Evolutionary conservation across 2,113 vertebrate genomes (phyloP).

Genomic region (Apteryx owenii): DNA sequence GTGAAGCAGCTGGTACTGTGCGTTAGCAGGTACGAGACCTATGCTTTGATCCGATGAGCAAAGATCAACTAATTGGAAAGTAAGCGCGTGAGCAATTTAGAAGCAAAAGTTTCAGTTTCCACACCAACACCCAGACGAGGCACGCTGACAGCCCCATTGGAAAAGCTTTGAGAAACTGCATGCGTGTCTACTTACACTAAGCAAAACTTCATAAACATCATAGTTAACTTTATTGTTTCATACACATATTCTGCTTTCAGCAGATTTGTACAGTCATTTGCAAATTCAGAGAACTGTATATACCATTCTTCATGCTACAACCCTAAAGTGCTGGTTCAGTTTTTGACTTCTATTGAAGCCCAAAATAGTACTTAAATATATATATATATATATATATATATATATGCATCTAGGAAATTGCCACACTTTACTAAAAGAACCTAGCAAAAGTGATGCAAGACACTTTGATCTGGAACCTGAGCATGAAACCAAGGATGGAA

Average conservation of each 20-base stretch:
- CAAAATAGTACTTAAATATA: neutral
- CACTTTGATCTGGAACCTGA: neutral
- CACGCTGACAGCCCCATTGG: accelerated
- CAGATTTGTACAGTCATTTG: neutral
- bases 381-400: neutral
- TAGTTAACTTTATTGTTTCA: conserved; percentile 47
- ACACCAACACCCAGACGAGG: neutral
- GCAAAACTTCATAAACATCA: conserved; percentile 26
- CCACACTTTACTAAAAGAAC: neutral
- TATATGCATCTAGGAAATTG: neutral
- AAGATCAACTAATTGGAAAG: neutral
- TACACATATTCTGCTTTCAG: neutral
- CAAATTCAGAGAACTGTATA: neutral
- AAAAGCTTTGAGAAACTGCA: neutral
- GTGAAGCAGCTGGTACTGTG: neutral
- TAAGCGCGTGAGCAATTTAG: neutral
- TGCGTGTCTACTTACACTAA: neutral
- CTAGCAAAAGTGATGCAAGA: neutral
- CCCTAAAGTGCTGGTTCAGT: conserved; percentile 14
- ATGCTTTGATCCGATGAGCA: neutral
- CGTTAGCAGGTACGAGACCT: neutral
- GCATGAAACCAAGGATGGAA: neutral
- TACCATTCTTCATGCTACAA: neutral
- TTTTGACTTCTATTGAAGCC: conserved; percentile 13
- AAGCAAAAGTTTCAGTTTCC: neutral